Evolutionary conservation across 2,888 invertebrate genomes (phyloP), one percentile per base, ranked within the genome.

Genomic region (Drosophila trichaetosa): DNA sequence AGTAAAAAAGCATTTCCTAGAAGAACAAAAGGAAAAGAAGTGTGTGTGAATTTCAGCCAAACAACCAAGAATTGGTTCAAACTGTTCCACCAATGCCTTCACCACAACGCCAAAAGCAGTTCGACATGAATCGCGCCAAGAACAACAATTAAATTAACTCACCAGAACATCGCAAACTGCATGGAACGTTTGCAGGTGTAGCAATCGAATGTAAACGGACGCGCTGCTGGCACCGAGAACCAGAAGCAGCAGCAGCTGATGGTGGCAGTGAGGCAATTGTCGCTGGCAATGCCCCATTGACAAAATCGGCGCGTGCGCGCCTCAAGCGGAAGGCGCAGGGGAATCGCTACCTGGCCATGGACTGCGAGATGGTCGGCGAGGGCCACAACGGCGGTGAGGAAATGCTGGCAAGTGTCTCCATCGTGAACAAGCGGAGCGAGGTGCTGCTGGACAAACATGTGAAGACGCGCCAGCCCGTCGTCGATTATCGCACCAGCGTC

Each of bases 321-420:
- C 74, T 82, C 4, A 89, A 79, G 40, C 85, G 90, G 1, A 90
- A 84, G 31, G 87, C 87, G 7, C 76, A 80, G 21, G 65, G 71
- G 94, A 54, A 96, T 96, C 0, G 96, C 94, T 89, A 94, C 72
- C 92, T 99, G 63, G 98, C 97, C 0, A 96, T 99, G 93, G 98
- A 99, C 92, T 99, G 99, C 91, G 99, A 99, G 92, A 99, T 99
- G 97, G 98, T 99, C 0, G 99, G 98, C 0, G 95, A 97, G 0
- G 98, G 98, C 0, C 93, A 93, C 11, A 94, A 95, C 69, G 97
- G 97, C 0, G 94, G 93, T 1, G 96, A 97, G 38, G 96, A 96
- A 87, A 96, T 97, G 94, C 87, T 99, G 60, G 98, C 98, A 0
- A 94, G 98, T 64, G 96, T 98, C 0, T 98, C 98, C 0, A 94